Conservation (phyloP, 2,113 vertebrate species). For the Chlorodrepanis virens region DNA sequence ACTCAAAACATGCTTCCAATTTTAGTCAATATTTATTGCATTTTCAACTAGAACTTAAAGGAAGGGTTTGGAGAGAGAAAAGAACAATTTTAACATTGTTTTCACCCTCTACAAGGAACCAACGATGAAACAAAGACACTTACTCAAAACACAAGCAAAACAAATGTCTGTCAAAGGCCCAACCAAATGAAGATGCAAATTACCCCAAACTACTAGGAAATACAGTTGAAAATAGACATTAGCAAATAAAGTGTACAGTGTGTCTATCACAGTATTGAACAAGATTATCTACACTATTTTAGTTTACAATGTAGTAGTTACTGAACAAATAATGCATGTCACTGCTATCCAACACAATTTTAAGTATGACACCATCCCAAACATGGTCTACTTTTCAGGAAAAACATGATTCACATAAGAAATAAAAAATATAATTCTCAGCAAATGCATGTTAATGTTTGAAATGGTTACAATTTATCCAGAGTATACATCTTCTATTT, state of each 20-base stretch:
- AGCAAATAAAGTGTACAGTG: neutral
- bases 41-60: neutral
- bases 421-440: neutral
- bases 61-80: neutral
- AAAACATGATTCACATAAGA: neutral
- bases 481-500: neutral
- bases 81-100: neutral
- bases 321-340: neutral
- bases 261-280: neutral
- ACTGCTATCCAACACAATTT: neutral
- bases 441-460: neutral
- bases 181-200: neutral
- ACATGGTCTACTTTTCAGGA: neutral
- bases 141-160: neutral
- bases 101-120: neutral
- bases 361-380: neutral
- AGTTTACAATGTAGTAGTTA: neutral
- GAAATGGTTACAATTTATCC: neutral
- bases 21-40: neutral
- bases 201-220: neutral
- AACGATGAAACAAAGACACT: neutral
- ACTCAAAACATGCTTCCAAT: neutral
- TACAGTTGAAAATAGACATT: neutral
- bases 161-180: neutral
- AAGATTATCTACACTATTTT: neutral